Percentiles rank a stretch among this genome's conserved stretches.
Conservation (phyloP, 2,113 vertebrate genomes). For the Eublepharis macularius region DNA sequence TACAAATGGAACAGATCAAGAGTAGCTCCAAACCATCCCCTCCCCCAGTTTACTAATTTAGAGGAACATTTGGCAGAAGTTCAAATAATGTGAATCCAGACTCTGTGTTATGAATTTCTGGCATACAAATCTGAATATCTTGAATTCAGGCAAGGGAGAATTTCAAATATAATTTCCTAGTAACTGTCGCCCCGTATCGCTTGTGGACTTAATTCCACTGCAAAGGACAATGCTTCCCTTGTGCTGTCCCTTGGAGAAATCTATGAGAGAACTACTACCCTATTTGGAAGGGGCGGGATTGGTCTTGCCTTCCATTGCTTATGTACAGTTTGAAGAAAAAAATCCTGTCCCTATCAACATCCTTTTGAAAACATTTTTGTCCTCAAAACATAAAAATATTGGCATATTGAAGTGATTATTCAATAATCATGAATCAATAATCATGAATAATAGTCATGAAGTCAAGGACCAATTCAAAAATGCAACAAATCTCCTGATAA, state of each 20-base stretch:
- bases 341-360: not conserved
- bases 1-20: slow-evolving; percentile 7
- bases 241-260: not conserved
- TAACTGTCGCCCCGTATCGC: accelerated
- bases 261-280: not conserved
- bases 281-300: not conserved
- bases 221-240: not conserved
- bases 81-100: not conserved
- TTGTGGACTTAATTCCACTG: not conserved
- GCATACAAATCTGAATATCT: not conserved
- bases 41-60: slow-evolving; percentile 36
- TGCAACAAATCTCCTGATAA: too few species aligned
- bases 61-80: slow-evolving; percentile 4
- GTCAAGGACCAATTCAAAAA: too few species aligned
- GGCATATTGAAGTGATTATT: not conserved
- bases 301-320: not conserved
- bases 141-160: not conserved
- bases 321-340: not conserved
- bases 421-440: not conserved
- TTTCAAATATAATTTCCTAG: not conserved
- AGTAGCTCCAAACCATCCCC: not conserved
- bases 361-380: too few species aligned
- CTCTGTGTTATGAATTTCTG: not conserved
- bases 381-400: too few species aligned
- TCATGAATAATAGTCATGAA: not conserved